Base-by-base conservation (phyloP, 2,888 invertebrate genomes). In the Noctua fimbriata region DNA sequence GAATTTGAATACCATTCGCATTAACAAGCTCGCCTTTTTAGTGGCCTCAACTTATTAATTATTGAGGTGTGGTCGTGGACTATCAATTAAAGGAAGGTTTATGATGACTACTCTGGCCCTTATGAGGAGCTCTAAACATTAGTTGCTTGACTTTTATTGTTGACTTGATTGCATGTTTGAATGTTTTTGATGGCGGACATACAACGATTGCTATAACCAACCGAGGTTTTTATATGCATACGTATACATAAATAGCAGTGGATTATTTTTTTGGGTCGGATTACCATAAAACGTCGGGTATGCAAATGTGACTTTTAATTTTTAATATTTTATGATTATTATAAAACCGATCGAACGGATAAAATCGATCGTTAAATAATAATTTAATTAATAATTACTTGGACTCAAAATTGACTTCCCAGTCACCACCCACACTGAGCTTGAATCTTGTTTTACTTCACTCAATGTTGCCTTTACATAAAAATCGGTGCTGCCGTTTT, bases 1-100 rank as follows among this genome's bases (percentile, higher is more conserved):
- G 83, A 87, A 86, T 86, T 83, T 86, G 76, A 87, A 88, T 85
- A 80, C 52, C 52, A 86, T 83, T 87, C 76, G 78, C 69, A 78
- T 79, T 74, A 77, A 82, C 60, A 73, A 81, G 83, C 73, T 72
- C 14, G 69, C 86, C 83, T 86, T 86, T 78, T 86, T 86, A 70
- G 83, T 73, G 16, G 58, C 7, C 73, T 73, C 24, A 66, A 69
- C 52, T 74, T 85, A 84, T 84, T 87, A 84, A 87, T 81, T 87
- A 81, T 81, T 84, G 66, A 84, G 87, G 80, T 72, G 79, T 79
- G 79, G 86, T 73, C 58, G 71, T 63, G 58, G n/a, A 47, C 80
- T 83, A 73, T 69, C 73, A 77, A 84, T 85, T 87, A 81, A 77
- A 71, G 41, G 21, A 79, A 86, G 75, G 73, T 84, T 84, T 82